Evolutionary conservation across 2,113 vertebrate genomes (phyloP).

Genomic region (Sus scrofa): T2T-Sscrofa CM000826.6:33809501-33810000

Average conservation of each 20-base stretch:
- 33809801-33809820: background rate
- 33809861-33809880: background rate
- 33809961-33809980: background rate
- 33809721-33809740: background rate
- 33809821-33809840: background rate
- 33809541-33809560: background rate
- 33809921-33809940: background rate
- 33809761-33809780: background rate
- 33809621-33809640: background rate
- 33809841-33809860: background rate
- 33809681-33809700: background rate
- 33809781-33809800: background rate
- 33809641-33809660: background rate
- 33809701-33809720: conserved; percentile 14
- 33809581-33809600: background rate
- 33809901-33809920: background rate
- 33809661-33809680: background rate
- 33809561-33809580: background rate
- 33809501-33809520: background rate
- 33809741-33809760: background rate
- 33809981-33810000: background rate
- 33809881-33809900: too few species aligned
- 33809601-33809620: background rate
- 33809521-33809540: background rate
- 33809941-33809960: background rate